These are phyloP conservation scores for Litoditis marina DNA, from an alignment of 2,888 invertebrate genomes.

Conservation along the genomic window DNA sequence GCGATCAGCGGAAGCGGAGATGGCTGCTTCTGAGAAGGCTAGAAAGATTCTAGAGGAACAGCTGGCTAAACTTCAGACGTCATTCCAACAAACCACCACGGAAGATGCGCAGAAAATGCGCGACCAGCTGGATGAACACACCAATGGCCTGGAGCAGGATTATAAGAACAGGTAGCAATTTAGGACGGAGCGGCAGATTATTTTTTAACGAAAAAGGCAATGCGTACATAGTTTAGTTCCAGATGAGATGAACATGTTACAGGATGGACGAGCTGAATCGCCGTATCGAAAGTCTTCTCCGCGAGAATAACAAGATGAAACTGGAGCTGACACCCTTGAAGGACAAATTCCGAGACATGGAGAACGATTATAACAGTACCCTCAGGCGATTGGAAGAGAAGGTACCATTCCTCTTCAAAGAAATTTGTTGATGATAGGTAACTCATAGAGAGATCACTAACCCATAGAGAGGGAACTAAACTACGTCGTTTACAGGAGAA, in stretches of 20 bases:
- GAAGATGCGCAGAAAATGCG: constrained; percentile 54
- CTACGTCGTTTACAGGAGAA: constrained; percentile 20
- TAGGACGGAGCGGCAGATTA: too few relatives aligned
- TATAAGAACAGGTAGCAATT: constrained; percentile 49
- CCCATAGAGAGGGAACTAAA: neutral
- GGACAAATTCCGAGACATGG: constrained; percentile 54
- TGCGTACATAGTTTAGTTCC: too few relatives aligned
- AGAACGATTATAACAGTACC: constrained; percentile 52
- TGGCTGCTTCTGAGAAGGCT: constrained; percentile 54
- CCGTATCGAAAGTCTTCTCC: constrained; percentile 50
- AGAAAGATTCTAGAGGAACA: constrained; percentile 58
- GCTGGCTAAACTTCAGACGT: constrained; percentile 55
- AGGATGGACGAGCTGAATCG: constrained; percentile 57
- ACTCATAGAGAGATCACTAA: too few relatives aligned
- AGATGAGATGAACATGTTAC: too few relatives aligned
- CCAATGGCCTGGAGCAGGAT: constrained; percentile 54
- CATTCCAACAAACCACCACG: constrained; percentile 48
- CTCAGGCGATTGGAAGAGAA: constrained; percentile 55
- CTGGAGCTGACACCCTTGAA: constrained; percentile 51
- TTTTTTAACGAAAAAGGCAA: too few relatives aligned
- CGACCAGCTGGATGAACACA: constrained; percentile 58
- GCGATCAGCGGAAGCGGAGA: constrained; percentile 49
- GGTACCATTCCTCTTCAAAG: too few relatives aligned
- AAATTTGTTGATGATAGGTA: too few relatives aligned
- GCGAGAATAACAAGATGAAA: constrained; percentile 55